Percentiles rank a stretch among this genome's conserved stretches.
Conservation (phyloP, 1,140 invertebrate species). For the Lithobius niger region DNA sequence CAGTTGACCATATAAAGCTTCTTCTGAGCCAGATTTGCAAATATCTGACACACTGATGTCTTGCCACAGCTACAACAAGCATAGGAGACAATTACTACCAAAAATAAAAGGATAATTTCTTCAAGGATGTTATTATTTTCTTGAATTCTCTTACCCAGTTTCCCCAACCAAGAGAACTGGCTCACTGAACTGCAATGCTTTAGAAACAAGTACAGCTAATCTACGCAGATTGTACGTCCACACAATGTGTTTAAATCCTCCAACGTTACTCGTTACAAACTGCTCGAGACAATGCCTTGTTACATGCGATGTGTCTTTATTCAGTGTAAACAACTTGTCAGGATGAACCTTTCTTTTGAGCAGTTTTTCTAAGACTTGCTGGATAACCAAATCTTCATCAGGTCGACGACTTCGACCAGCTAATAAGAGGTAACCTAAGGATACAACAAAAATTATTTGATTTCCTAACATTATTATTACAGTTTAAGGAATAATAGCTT, state of each 20-base stretch:
- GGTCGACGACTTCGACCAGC: slow-evolving; percentile 79
- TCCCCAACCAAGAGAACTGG: slow-evolving; percentile 93
- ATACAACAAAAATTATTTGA: no score
- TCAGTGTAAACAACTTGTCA: slow-evolving; percentile 59
- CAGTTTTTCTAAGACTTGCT: slow-evolving; percentile 65
- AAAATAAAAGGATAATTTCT: not conserved
- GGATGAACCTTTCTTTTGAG: slow-evolving; percentile 63
- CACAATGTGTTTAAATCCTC: slow-evolving; percentile 64
- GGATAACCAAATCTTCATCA: slow-evolving; percentile 52
- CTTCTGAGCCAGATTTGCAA: slow-evolving; percentile 50
- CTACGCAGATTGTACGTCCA: slow-evolving; percentile 87
- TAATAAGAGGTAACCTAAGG: slow-evolving; percentile 67
- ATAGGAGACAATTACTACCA: not conserved
- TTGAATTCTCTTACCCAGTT: slow-evolving; percentile 49
- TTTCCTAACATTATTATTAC: no score
- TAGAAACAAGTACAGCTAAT: slow-evolving; percentile 74
- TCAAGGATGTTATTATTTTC: not conserved
- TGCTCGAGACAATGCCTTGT: slow-evolving; percentile 55
- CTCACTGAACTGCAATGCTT: slow-evolving; percentile 82
- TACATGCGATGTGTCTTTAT: slow-evolving; percentile 56
- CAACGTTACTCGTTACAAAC: slow-evolving; percentile 36
- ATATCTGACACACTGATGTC: slow-evolving; percentile 87
- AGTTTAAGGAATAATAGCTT: no score
- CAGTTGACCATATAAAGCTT: slow-evolving; percentile 78
- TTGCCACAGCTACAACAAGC: slow-evolving; percentile 65